Percentiles rank a stretch among this genome's conserved stretches.
These are phyloP conservation scores for Amphipyra berbera DNA, from an alignment of 2,888 invertebrate species.

Conservation along the genomic window DNA sequence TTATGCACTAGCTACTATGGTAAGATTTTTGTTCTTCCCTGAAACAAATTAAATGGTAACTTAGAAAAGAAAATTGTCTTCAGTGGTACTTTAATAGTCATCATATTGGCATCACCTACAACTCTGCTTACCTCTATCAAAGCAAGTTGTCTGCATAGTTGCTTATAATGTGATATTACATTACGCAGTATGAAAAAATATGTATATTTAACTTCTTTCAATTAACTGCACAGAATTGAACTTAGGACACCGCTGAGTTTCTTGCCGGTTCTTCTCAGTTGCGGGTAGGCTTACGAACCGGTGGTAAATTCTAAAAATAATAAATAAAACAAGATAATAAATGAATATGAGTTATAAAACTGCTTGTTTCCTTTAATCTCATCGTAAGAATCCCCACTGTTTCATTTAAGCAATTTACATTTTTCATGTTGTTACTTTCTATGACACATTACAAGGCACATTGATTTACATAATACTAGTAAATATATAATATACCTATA, in stretches of 20 bases:
- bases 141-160: slow-evolving; percentile 1
- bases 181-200: too few relatives aligned
- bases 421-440: background rate
- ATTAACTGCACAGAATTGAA: slow-evolving; percentile 6
- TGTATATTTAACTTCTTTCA: slow-evolving; percentile 6
- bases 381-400: slow-evolving; percentile 11
- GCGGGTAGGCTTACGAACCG: slow-evolving; percentile 49
- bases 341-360: slow-evolving; percentile 4
- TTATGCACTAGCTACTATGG: slow-evolving; percentile 14
- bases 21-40: slow-evolving; percentile 14
- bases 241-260: slow-evolving; percentile 48
- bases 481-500: too few relatives aligned
- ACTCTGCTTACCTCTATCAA: background rate
- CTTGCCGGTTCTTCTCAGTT: slow-evolving; percentile 53
- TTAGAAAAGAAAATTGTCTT: background rate
- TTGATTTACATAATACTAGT: background rate
- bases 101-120: background rate
- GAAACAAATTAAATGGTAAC: background rate
- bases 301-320: slow-evolving; percentile 24
- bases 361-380: slow-evolving; percentile 27
- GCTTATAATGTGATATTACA: slow-evolving; percentile 1
- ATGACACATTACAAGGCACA: background rate
- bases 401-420: background rate
- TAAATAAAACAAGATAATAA: slow-evolving; percentile 18
- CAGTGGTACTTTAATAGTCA: slow-evolving; percentile 6